These are phyloP conservation scores for Plotosus lineatus DNA, from an alignment of 2,113 vertebrate species.

Conservation along the genomic window DNA sequence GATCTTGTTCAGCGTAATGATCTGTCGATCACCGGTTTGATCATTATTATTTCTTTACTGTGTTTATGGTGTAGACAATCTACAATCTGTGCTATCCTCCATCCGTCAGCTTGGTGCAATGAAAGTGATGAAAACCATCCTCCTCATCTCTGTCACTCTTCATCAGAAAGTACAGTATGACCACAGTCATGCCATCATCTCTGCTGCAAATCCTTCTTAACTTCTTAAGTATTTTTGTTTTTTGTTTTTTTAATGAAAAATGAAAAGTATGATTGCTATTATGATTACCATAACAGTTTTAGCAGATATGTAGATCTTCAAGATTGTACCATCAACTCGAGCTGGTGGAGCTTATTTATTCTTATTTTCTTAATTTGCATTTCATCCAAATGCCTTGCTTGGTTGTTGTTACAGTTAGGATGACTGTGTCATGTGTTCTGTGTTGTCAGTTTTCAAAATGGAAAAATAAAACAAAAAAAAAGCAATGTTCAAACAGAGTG, in stretches of 20 bases:
- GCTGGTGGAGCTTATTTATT: constrained; percentile 38
- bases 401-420: constrained; percentile 56
- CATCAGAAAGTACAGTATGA: constrained; percentile 45
- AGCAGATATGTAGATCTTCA: constrained; percentile 37
- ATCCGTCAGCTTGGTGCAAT: constrained; percentile 55
- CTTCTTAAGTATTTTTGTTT: constrained; percentile 62
- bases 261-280: constrained; percentile 28
- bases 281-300: constrained; percentile 58
- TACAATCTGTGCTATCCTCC: constrained; percentile 14
- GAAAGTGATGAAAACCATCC: constrained; percentile 55
- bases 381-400: constrained; percentile 56
- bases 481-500: constrained; percentile 22
- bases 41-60: background rate
- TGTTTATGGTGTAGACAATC: constrained; percentile 19
- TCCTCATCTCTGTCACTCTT: constrained; percentile 47
- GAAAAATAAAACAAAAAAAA: constrained; percentile 57
- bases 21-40: background rate
- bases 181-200: constrained; percentile 37
- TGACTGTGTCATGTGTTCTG: constrained; percentile 60
- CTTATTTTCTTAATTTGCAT: constrained; percentile 50
- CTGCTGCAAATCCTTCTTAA: constrained; percentile 52
- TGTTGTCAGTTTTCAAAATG: constrained; percentile 61
- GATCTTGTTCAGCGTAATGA: background rate
- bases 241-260: constrained; percentile 64
- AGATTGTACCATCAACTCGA: constrained; percentile 32